Evolutionary conservation across 2,888 invertebrate species (phyloP), one percentile per base, ranked within the genome.

Genomic region (Trachelus stipa): DNA sequence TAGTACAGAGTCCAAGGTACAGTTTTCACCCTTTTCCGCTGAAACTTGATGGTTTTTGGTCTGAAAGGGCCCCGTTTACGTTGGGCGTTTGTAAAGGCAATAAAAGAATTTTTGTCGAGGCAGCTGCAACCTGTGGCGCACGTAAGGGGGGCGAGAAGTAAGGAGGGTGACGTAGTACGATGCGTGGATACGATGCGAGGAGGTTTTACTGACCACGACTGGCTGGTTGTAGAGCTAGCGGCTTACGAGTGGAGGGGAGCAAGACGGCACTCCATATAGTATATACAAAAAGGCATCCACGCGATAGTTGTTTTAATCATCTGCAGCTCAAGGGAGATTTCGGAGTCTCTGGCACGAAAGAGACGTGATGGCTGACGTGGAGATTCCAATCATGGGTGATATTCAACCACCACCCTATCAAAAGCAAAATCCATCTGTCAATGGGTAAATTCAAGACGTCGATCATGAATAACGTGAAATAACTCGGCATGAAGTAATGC

Each of bases 371-470:
- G 81, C 85, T 77, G 87, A 87, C 79, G 86, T 89, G 78, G 87
- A 88, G 69, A 88, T 91, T 69, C 83, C 85, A 69, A 84, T 91
- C 73, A 81, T 84, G 68, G 91, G 89, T 12, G 90, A 90, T 30
- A 89, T 89, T 80, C 87, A 91, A 77, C 78, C 84, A 71, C 73
- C 74, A 12, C 56, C 56, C 56, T 83, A 81, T 79, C 83, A 81
- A 79, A 82, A 82, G 74, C 77, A 82, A 76, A 80, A 81, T 74
- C 76, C 81, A n/a, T 77, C 83, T 23, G 23, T 56, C 34, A 84
- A 83, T 78, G 84, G 85, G 87, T 87, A 84, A 85, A 74, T 76
- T 34, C 40, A n/a, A 74, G 56, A 56, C 56, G 56, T 56, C 23
- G 56, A 15, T 9, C 23, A 56, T 23, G 56, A 56, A 23, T 56